Percentiles rank a stretch among this genome's conserved stretches.
phyloP scores from a whole-genome alignment of 2,113 vertebrate species.

The Craseonycteris thonglongyai region DNA sequence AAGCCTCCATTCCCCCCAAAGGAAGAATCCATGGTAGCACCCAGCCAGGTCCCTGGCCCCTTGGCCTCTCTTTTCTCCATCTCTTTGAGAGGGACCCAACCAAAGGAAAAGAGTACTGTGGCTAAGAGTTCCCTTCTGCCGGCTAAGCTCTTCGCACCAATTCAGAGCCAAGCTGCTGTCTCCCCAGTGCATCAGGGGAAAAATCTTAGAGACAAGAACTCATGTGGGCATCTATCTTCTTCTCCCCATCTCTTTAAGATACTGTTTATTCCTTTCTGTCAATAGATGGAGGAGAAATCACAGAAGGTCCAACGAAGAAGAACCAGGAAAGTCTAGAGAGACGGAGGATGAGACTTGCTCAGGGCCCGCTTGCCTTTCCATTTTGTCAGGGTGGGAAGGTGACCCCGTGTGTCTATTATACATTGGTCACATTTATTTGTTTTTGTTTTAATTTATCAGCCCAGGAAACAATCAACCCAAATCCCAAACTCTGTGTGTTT shows the following conservation, averaged over 20 bases:
- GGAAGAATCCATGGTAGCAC: slow-evolving; percentile 59
- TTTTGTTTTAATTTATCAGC: not conserved
- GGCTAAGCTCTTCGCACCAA: slow-evolving; percentile 69
- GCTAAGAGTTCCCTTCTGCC: slow-evolving; percentile 69
- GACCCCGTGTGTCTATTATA: not conserved
- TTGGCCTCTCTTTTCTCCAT: slow-evolving; percentile 58
- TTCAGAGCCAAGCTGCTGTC: slow-evolving; percentile 62
- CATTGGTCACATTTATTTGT: not conserved
- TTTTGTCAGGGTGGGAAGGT: not conserved
- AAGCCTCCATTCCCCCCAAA: slow-evolving; percentile 70
- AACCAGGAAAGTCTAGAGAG: not conserved
- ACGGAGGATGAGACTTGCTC: not conserved
- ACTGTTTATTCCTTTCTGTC: not conserved
- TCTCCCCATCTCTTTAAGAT: not conserved
- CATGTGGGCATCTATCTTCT: not conserved
- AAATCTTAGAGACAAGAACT: slow-evolving; percentile 24
- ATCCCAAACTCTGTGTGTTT: not conserved
- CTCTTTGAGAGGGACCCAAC: slow-evolving; percentile 41
- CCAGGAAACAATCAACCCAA: not conserved
- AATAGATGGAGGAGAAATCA: not conserved
- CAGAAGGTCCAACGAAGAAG: not conserved
- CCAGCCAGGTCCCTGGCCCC: slow-evolving; percentile 63
- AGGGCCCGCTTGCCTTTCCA: not conserved
- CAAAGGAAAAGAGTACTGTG: slow-evolving; percentile 73
- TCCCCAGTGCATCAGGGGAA: slow-evolving; percentile 51